A percentile compares a stretch with the other conserved stretches of the same genome.
Conservation (phyloP, 2,797 vertebrate genomes). For the Chloroceryle amazona region DNA sequence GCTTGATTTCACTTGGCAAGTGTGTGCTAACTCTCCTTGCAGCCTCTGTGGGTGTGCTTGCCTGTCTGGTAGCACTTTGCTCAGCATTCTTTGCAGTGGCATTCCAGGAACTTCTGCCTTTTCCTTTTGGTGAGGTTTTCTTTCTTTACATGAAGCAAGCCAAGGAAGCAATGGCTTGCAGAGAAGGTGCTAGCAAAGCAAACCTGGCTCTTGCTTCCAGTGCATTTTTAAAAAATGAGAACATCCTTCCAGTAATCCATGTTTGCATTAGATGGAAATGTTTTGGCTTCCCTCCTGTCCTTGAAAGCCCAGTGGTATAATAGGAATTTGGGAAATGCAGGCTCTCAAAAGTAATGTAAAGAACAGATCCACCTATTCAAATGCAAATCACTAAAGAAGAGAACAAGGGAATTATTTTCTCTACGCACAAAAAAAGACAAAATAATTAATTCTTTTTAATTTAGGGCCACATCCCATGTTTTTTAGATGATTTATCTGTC, state of each 20-base stretch:
- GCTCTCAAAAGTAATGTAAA: slow-evolving; percentile 67
- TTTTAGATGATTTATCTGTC: background rate
- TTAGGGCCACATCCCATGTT: background rate
- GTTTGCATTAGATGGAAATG: slow-evolving; percentile 68
- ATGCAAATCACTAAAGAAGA: slow-evolving; percentile 54
- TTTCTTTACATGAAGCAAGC: background rate
- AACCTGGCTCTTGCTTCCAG: slow-evolving; percentile 49
- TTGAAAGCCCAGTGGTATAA: slow-evolving; percentile 65
- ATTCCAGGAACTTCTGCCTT: slow-evolving; percentile 21
- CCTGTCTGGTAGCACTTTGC: background rate
- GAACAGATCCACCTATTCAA: slow-evolving; percentile 61
- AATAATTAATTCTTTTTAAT: background rate
- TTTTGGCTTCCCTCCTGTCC: slow-evolving; percentile 67
- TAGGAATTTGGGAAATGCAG: slow-evolving; percentile 71
- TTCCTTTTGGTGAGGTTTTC: slow-evolving; percentile 25
- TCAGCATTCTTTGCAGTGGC: background rate
- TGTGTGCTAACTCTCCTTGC: background rate
- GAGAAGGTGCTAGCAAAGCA: slow-evolving; percentile 59
- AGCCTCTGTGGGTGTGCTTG: background rate
- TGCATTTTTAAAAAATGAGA: slow-evolving; percentile 73
- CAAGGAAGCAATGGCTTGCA: background rate
- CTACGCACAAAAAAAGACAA: background rate
- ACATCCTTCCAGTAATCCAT: slow-evolving; percentile 68
- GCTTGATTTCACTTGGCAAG: background rate
- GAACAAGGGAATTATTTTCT: slow-evolving; percentile 25